phyloP scores from a whole-genome alignment of 2,113 vertebrate species.

The Marmota monax region DNA sequence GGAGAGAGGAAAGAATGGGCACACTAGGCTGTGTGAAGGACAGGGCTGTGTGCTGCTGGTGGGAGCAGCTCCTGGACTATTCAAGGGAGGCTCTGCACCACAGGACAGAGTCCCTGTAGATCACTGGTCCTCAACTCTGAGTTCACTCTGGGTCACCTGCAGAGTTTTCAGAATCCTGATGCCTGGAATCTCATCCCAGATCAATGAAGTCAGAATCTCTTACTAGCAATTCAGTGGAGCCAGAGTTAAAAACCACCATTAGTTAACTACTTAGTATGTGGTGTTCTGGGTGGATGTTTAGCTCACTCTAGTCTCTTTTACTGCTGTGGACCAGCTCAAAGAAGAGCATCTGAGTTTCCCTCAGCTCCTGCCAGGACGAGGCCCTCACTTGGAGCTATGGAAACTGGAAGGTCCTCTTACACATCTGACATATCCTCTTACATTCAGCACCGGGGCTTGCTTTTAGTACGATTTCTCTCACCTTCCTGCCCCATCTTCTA shows the following conservation, averaged over 20 bases:
- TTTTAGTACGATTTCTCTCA: too few species aligned
- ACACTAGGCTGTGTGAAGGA: background rate
- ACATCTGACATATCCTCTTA: too few species aligned
- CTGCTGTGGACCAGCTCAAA: background rate
- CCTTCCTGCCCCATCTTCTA: too few species aligned
- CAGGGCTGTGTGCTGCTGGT: too few species aligned
- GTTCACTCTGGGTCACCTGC: background rate
- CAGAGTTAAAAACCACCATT: background rate
- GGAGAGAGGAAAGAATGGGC: too few species aligned
- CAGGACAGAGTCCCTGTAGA: fast-evolving
- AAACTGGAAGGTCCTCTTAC: too few species aligned
- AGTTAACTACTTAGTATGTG: background rate
- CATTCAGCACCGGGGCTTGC: too few species aligned
- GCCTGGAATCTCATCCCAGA: background rate
- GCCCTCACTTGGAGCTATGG: background rate
- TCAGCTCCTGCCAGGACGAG: background rate
- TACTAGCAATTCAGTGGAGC: background rate
- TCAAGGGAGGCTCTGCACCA: background rate
- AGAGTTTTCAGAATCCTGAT: background rate
- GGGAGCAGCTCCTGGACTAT: background rate
- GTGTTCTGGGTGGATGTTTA: background rate
- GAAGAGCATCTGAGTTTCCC: background rate
- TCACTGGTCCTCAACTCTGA: background rate
- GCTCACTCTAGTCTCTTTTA: too few species aligned
- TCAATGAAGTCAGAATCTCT: background rate